Evolutionary conservation across 1,140 invertebrate species (phyloP), one percentile per base, ranked within the genome.

Genomic region (Eriosoma lanigerum): DNA sequence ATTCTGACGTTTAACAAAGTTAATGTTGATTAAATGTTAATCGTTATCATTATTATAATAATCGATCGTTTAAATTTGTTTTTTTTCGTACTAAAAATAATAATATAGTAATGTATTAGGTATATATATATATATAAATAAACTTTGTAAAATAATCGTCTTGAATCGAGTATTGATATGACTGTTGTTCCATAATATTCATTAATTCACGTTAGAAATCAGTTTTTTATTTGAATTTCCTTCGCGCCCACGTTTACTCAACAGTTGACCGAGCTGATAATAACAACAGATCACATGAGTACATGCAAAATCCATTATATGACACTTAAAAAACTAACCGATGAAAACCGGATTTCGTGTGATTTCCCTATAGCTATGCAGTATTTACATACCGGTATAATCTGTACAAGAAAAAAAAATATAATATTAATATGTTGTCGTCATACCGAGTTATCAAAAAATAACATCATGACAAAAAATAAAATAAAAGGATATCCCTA

Each of bases 231-330:
- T 48, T 48, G 9, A 13, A 13, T 62, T 62, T 44, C 24, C 38
- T 15, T 68, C 66, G 44, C 66, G 15, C 44, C 48, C 26, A 50
- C 68, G 3, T 70, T 9, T 15, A 26, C 1, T 26, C 12, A 38
- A 3, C 62, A 12, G 26, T 3, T 66, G 17, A 54, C 17, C n/a
- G 4, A 21, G 19, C 38, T 21, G 38, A 52, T 72, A 29, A 29
- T 29, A 38, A 72, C 4, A 15, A 29, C 48, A 12, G 12, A 3
- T 24, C 12, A 19, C 8, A 72, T 0, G 46, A 50, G 48, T 72
- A 72, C 68, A 72, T 9, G 68, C 68, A 72, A 72, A 72, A 72
- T 72, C 68, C 68, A 72, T 72, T 72, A 72, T 52, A 29, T 29
- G 26, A 52, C 17, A 52, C 46, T 72, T 29, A 52, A 52, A 52